Conservation (phyloP, 2,797 vertebrate genomes). For the Rhabdophis nuchalis region DNA sequence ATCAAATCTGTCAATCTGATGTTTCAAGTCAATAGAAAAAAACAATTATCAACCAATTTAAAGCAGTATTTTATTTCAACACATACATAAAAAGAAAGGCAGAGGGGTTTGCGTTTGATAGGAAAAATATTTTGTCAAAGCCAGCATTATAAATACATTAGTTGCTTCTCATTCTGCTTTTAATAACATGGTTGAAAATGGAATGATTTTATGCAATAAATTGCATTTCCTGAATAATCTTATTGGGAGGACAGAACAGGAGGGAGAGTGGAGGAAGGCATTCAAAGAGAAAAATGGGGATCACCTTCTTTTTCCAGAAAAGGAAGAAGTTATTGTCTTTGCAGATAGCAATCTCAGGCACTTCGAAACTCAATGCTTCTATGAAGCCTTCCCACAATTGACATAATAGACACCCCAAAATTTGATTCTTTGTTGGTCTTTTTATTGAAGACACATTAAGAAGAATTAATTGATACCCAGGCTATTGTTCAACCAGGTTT, state of each 20-base stretch:
- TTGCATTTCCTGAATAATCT: neutral
- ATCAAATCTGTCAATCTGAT: neutral
- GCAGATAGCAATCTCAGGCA: neutral
- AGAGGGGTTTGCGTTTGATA: neutral
- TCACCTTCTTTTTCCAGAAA: neutral
- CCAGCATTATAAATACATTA: slow-evolving; percentile 27
- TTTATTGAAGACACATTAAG: neutral
- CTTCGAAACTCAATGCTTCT: neutral
- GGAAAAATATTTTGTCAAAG: neutral
- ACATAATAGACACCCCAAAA: neutral
- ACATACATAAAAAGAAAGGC: neutral
- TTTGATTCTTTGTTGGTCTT: neutral
- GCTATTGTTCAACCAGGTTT: neutral
- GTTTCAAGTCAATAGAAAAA: neutral
- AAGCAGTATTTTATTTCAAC: slow-evolving; percentile 5
- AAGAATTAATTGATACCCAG: neutral
- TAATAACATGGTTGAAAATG: neutral
- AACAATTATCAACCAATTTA: slow-evolving; percentile 15
- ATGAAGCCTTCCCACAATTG: neutral
- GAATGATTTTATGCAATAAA: neutral
- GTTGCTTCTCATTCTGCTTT: neutral
- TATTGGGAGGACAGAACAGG: neutral
- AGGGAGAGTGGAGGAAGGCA: neutral
- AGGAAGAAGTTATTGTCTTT: neutral
- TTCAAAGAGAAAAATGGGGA: neutral